A percentile compares a stretch with the other conserved stretches of the same genome.
Conservation (phyloP, 2,888 invertebrate genomes). For the Coelogynopora nodosa region DNA sequence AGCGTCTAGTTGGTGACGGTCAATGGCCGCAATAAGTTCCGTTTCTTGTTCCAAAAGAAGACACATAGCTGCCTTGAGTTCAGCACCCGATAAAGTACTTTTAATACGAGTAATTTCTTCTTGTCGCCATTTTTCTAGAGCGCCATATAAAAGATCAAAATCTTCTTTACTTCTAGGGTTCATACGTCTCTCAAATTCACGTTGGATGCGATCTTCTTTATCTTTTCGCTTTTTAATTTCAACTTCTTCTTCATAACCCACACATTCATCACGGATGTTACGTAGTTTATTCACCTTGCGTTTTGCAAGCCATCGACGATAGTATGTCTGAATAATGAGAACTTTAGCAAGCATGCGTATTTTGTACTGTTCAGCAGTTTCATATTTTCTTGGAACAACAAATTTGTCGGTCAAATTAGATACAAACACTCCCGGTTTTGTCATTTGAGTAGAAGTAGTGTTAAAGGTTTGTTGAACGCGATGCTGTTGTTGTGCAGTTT, state of each 20-base stretch:
- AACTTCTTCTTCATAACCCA: constrained; percentile 59
- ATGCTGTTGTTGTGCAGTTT: constrained; percentile 58
- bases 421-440: constrained; percentile 60
- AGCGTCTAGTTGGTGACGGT: constrained; percentile 59
- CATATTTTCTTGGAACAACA: constrained; percentile 57
- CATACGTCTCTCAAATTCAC: constrained; percentile 60
- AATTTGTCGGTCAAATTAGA: constrained; percentile 58
- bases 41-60: constrained; percentile 62
- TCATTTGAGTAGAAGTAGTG: constrained; percentile 62
- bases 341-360: constrained; percentile 54
- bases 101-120: constrained; percentile 60
- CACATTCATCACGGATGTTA: constrained; percentile 54
- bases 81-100: constrained; percentile 57
- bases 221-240: constrained; percentile 57
- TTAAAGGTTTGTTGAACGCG: constrained; percentile 58
- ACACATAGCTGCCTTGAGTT: constrained; percentile 62
- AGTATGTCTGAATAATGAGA: constrained; percentile 61
- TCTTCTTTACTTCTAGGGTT: constrained; percentile 62
- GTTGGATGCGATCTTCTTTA: constrained; percentile 58
- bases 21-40: constrained; percentile 61
- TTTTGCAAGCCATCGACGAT: constrained; percentile 61
- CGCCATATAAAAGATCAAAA: constrained; percentile 59
- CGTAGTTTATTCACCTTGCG: constrained; percentile 57
- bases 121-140: constrained; percentile 54
- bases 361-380: constrained; percentile 59